A percentile compares a stretch with the other conserved stretches of the same genome.
phyloP scores from a whole-genome alignment of 2,113 vertebrate genomes.

The Piliocolobus tephrosceles region DNA sequence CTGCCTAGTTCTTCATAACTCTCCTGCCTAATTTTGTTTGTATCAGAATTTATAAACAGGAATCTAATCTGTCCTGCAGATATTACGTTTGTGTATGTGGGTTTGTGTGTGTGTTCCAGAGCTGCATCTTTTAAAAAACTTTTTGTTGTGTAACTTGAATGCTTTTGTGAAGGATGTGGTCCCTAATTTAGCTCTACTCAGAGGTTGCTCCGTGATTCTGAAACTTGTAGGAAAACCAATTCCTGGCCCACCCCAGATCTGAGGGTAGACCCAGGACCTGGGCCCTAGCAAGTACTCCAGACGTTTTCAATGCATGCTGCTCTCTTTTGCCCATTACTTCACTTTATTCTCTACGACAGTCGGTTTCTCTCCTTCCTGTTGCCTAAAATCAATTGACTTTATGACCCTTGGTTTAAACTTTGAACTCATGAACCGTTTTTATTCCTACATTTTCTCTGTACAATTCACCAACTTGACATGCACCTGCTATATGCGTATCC shows the following conservation, averaged over 20 bases:
- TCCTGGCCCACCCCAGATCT: background rate
- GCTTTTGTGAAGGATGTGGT: background rate
- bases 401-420: background rate
- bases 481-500: background rate
- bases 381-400: background rate
- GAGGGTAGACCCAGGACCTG: background rate
- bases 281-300: fast-evolving
- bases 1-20: background rate
- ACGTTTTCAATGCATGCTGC: background rate
- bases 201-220: background rate
- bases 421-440: background rate
- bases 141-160: background rate
- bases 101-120: background rate
- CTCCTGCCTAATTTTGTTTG: background rate
- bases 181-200: background rate
- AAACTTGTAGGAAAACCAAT: background rate
- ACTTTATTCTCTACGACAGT: background rate
- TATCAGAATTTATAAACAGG: background rate
- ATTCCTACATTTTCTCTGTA: background rate
- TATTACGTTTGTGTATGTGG: background rate
- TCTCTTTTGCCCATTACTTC: background rate
- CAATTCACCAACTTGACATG: background rate
- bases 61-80: background rate
- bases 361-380: background rate
- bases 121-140: background rate